A percentile compares a stretch with the other conserved stretches of the same genome.
Conservation (phyloP, 2,888 invertebrate species). For the Galerucella calmariensis region DNA sequence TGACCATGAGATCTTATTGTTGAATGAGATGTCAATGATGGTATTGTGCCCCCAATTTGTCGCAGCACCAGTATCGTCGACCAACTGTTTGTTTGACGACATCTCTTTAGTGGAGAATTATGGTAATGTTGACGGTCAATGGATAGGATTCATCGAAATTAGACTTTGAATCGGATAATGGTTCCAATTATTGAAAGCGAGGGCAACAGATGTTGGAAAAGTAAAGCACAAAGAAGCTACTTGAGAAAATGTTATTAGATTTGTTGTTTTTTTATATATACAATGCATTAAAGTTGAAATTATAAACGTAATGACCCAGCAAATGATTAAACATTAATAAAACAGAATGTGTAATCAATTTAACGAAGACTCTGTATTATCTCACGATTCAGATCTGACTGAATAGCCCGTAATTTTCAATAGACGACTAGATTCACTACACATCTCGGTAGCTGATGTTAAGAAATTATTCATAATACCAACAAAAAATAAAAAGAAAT, state of each 20-base stretch:
- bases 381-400: conserved; percentile 26
- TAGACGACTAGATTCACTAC: conserved; percentile 35
- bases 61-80: conserved; percentile 38
- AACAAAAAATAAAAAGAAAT: conserved; percentile 11
- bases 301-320: conserved; percentile 26
- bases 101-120: conserved; percentile 48
- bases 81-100: conserved; percentile 50
- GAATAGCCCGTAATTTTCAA: conserved; percentile 55
- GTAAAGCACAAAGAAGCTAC: background rate
- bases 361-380: conserved; percentile 12
- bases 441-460: conserved; percentile 35
- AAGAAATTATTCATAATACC: conserved; percentile 26
- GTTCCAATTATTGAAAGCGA: conserved; percentile 2
- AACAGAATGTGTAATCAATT: conserved; percentile 32
- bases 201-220: background rate
- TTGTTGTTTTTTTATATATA: background rate
- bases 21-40: conserved; percentile 38
- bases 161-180: conserved; percentile 33
- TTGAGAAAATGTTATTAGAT: too few relatives aligned
- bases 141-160: conserved; percentile 33
- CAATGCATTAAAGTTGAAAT: background rate
- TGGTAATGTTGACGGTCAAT: conserved; percentile 43
- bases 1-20: conserved; percentile 40
- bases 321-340: conserved; percentile 28
- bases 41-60: conserved; percentile 50